Evolutionary conservation across 2,113 vertebrate species (phyloP).

Genomic region (Tachycineta bicolor): DNA sequence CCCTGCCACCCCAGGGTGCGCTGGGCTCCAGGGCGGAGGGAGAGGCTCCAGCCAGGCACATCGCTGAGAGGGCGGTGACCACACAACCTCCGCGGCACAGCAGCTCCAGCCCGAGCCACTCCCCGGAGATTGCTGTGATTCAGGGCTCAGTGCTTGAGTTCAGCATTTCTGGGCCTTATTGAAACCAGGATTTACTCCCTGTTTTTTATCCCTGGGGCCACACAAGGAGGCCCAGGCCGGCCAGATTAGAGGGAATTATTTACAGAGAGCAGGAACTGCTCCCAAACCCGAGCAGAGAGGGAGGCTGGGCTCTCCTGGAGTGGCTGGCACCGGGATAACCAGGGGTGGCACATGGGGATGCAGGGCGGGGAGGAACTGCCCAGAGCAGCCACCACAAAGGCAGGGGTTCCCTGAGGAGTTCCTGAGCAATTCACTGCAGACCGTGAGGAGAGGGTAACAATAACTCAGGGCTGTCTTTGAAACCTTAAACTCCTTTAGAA

Average conservation of each 20-base stretch:
- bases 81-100: background rate
- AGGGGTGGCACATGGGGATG: background rate
- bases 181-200: slow-evolving; percentile 15
- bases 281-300: background rate
- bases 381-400: background rate
- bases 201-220: background rate
- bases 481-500: background rate
- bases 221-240: background rate
- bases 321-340: slow-evolving; percentile 13
- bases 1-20: background rate
- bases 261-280: background rate
- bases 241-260: background rate
- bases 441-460: slow-evolving; percentile 59
- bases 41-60: background rate
- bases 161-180: slow-evolving; percentile 1
- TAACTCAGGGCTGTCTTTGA: slow-evolving; percentile 30
- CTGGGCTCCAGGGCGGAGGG: background rate
- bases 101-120: background rate
- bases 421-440: slow-evolving; percentile 40
- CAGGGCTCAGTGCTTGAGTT: background rate
- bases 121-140: background rate
- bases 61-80: background rate
- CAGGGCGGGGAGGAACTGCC: background rate
- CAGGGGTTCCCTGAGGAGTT: slow-evolving; percentile 66
- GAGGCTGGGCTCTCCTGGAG: background rate